Base-by-base conservation (phyloP, 1,140 invertebrate genomes). In the Drosophila parabipectinata region DNA sequence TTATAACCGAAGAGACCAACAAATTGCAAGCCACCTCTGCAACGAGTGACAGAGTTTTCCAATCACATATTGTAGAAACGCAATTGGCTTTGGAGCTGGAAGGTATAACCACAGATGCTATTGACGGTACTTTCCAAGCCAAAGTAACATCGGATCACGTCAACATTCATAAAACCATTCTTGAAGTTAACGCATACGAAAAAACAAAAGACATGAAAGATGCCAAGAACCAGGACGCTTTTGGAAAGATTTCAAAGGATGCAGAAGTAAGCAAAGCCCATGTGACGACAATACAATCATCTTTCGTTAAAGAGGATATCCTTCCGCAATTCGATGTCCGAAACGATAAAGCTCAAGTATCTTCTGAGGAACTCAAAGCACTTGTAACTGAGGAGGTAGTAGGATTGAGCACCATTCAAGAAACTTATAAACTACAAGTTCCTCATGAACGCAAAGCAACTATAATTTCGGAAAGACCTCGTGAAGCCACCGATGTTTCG, bases 351-450 rank as follows among this genome's bases (percentile, higher is more conserved):
- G 88, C 84, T 18, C 12, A 52, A 39, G 3, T 74, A 7, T 50
- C 77, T 2, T 60, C 56, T 5, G 41, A 53, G 4, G 64, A 85
- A 30, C 28, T 64, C 2, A 55, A 77, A 56, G 56, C 80, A 4
- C 18, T 78, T 2, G 14, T 78, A 15, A 85, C 78, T 1, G 87
- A 91, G 41, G 87, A 91, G 52, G 57, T 81, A n/a, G 28, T 79
- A 0, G 52, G 74, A 8, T n/a, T 85, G 2, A 78, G 56, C 45
- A 56, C 64, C 1, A 79, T 91, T 28, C 68, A 66, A 30, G 90
- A 90, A 59, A 69, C 58, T 15, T 90, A 81, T 41, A 71, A 91
- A 0, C 54, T 84, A 14, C 44, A 59, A 50, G 37, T 55, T 24
- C 85, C 66, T 10, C 15, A 10, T 5, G 44, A 74, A 28, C 32